Conservation (phyloP, 2,113 vertebrate species). For the Burhinus oedicnemus region DNA sequence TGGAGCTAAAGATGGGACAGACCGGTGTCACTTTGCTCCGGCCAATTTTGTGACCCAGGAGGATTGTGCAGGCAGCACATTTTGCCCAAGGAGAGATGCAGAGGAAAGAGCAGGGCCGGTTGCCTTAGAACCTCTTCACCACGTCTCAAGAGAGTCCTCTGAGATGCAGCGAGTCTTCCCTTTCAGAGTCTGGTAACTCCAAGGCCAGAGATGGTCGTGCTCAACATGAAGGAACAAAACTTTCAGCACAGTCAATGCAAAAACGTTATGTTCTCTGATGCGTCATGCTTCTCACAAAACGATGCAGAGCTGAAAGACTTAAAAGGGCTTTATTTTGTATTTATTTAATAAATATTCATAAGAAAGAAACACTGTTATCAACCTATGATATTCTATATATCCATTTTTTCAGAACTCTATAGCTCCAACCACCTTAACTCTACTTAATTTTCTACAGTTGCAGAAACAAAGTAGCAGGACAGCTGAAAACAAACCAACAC, state of each 20-base stretch:
- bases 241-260: background rate
- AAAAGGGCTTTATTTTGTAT: background rate
- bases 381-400: background rate
- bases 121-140: background rate
- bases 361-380: background rate
- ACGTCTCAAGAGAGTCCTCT: background rate
- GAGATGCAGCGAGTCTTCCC: background rate
- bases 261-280: background rate
- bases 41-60: background rate
- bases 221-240: background rate
- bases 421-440: background rate
- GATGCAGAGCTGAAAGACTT: background rate
- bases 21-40: background rate
- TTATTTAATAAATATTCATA: background rate
- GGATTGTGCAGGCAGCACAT: fast-evolving
- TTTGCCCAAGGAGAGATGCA: background rate
- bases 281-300: background rate
- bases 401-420: background rate
- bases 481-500: background rate
- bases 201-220: background rate
- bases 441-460: background rate
- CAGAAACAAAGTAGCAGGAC: background rate
- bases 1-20: background rate
- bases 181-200: background rate
- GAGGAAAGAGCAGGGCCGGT: background rate